A percentile compares a stretch with the other conserved stretches of the same genome.
These are phyloP conservation scores for Neoniphon sammara DNA, from an alignment of 2,797 vertebrate genomes.

Conservation along the genomic window DNA sequence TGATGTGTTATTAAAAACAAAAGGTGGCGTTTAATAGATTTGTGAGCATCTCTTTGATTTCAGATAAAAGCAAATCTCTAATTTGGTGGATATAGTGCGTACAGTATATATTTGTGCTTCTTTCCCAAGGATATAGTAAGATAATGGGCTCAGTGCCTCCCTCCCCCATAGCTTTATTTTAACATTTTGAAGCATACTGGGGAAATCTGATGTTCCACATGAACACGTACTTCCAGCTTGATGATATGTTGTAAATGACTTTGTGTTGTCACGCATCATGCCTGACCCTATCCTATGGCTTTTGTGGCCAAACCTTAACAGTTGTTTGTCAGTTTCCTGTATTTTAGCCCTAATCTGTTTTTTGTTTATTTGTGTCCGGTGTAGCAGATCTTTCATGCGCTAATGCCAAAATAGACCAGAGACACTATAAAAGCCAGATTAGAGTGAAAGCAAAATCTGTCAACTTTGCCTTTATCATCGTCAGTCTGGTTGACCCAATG, in stretches of 20 bases:
- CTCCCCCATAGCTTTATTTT: conserved; percentile 33
- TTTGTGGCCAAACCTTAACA: conserved; percentile 45
- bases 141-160: conserved; percentile 51
- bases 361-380: conserved; percentile 59
- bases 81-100: conserved; percentile 69
- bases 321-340: conserved; percentile 17
- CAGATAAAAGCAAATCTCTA: conserved; percentile 80
- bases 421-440: conserved; percentile 77
- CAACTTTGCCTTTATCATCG: conserved; percentile 70
- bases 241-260: conserved; percentile 25
- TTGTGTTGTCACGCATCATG: conserved; percentile 21
- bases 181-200: conserved; percentile 53
- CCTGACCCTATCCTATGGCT: conserved; percentile 42
- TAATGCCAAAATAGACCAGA: conserved; percentile 56
- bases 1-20: conserved; percentile 79
- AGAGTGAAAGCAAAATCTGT: conserved; percentile 76
- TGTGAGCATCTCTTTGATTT: conserved; percentile 80
- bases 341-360: conserved; percentile 61
- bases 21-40: conserved; percentile 80
- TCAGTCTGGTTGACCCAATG: conserved; percentile 66
- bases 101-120: conserved; percentile 59
- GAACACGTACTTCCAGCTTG: conserved; percentile 5
- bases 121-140: conserved; percentile 71
- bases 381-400: conserved; percentile 39
- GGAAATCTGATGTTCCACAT: conserved; percentile 30